Evolutionary conservation across 1,140 invertebrate species (phyloP), one percentile per base, ranked within the genome.

Genomic region (Limonius californicus): DNA sequence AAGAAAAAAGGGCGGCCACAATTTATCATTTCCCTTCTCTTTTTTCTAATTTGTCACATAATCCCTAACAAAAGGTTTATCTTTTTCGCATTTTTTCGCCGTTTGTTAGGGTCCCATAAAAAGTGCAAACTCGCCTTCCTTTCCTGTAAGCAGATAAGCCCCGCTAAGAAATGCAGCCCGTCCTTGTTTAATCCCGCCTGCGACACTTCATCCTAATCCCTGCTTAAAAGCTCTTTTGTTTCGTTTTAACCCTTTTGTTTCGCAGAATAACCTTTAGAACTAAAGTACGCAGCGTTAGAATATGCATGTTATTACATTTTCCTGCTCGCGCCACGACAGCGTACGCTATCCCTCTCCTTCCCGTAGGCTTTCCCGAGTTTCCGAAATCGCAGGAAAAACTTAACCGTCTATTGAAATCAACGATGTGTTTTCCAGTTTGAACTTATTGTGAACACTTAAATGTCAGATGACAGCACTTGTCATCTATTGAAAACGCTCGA

Each of bases 141-240:
- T 53, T 57, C 32, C 16, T 57, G 15, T 15, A 20, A 43, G 16
- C 15, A 55, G 45, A 19, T 21, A 57, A n/a, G 43, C 16, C 32
- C n/a, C 54, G 18, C 15, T 54, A 62, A 54, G 53, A 50, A 62
- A 16, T 39, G 6, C 6, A 43, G 20, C 60, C 53, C 35, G 65
- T 61, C 62, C 54, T 54, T 59, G 58, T 65, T 67, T 72, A 64
- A 62, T 68, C 65, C 64, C 56, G 62, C 65, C 60, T 67, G 63
- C 63, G 62, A 65, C 58, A 60, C 62, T 67, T 65, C 64, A 65
- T 68, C 71, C 71, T 74, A 74, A 74, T 72, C 71, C 69, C 63
- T 43, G 68, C 72, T 73, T 73, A 73, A 74, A 74, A 73, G 72
- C 71, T 70, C 72, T 72, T 72, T 74, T 74, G 71, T 72, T 72